Conservation (phyloP, 2,113 vertebrate species). For the Ailuropoda melanoleuca region DNA sequence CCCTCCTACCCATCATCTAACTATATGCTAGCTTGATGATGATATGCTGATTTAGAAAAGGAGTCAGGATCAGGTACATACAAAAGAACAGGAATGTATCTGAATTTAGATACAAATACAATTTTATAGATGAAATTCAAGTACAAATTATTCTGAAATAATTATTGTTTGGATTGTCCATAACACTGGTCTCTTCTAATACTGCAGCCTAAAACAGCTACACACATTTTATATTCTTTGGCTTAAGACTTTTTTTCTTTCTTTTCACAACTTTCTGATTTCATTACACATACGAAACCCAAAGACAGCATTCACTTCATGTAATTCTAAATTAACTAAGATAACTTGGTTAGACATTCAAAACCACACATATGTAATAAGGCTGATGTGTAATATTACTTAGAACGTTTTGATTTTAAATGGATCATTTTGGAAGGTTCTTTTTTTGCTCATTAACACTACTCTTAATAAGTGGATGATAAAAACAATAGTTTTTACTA, state of each 20-base stretch:
- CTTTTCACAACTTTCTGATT: conserved; percentile 19
- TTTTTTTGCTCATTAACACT: conserved; percentile 33
- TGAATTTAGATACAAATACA: conserved; percentile 21
- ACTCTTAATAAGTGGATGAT: not conserved
- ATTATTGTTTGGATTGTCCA: not conserved
- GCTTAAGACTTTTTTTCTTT: not conserved
- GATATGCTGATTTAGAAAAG: not conserved
- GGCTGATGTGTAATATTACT: not conserved
- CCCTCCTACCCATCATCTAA: not conserved
- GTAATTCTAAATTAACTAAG: conserved; percentile 44
- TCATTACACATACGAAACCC: conserved; percentile 5
- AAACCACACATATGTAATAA: conserved; percentile 14
- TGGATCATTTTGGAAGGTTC: not conserved
- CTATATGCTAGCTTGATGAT: not conserved
- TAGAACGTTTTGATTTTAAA: conserved; percentile 37
- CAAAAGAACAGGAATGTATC: not conserved
- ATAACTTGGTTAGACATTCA: not conserved
- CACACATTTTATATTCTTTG: not conserved
- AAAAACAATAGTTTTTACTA: conserved; percentile 14
- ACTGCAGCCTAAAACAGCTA: not conserved
- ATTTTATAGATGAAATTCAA: conserved; percentile 28
- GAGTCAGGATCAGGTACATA: not conserved
- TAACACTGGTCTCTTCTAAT: conserved; percentile 28
- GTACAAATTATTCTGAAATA: conserved; percentile 29
- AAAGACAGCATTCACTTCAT: not conserved